These are phyloP conservation scores for Silurus aristotelis DNA, from an alignment of 2,797 vertebrate genomes.

Conservation along the genomic window DNA sequence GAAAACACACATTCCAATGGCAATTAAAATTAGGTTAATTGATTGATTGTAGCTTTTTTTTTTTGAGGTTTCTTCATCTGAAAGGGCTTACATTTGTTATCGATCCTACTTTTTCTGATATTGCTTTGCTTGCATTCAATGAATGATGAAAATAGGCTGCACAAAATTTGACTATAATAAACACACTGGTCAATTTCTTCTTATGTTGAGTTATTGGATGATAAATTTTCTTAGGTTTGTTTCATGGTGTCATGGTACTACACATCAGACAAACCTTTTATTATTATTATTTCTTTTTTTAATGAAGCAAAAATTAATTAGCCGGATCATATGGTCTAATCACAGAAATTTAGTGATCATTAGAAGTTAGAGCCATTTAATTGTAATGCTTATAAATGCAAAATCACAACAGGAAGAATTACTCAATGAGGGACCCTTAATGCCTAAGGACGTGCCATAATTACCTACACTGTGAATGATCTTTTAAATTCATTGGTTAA, in stretches of 20 bases:
- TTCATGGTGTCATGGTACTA: no score
- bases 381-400: constrained; percentile 19
- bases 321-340: constrained; percentile 18
- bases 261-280: background rate
- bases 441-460: constrained; percentile 13
- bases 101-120: background rate
- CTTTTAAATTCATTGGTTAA: constrained; percentile 39
- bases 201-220: background rate
- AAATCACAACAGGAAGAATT: constrained; percentile 40
- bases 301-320: constrained; percentile 8
- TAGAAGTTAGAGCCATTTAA: constrained; percentile 16
- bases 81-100: background rate
- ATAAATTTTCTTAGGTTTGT: background rate
- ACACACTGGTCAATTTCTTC: background rate
- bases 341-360: constrained; percentile 27
- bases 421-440: background rate
- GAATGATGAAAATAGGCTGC: background rate
- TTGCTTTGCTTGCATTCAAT: background rate
- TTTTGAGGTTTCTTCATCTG: background rate
- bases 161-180: no score
- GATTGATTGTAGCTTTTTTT: background rate
- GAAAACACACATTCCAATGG: background rate
- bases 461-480: constrained; percentile 17
- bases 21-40: background rate
- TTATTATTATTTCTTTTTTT: no score